Conservation (phyloP, 2,888 invertebrate genomes). For the Dyspetes luteomarginatus region DNA sequence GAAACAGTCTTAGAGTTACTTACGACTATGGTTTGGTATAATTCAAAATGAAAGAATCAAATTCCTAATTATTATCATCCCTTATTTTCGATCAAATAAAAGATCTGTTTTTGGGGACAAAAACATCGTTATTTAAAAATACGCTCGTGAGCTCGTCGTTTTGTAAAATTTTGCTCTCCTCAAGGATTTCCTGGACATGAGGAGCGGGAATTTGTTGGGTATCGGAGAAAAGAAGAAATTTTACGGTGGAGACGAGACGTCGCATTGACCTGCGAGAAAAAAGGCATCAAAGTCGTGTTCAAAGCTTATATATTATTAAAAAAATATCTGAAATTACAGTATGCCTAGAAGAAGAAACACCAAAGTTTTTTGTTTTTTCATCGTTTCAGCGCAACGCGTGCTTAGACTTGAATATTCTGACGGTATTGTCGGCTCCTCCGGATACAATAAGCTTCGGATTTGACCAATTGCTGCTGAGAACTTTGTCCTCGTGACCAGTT, state of each 20-base stretch:
- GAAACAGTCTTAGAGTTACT: constrained; percentile 78
- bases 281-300: constrained; percentile 8
- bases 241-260: not conserved
- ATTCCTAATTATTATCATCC: constrained; percentile 80
- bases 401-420: constrained; percentile 93
- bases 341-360: constrained; percentile 20
- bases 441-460: constrained; percentile 93
- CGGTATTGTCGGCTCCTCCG: constrained; percentile 96
- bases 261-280: constrained; percentile 13
- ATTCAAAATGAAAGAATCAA: constrained; percentile 79
- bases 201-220: constrained; percentile 21
- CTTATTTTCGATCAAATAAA: constrained; percentile 81
- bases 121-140: constrained; percentile 33
- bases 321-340: constrained; percentile 68
- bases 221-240: constrained; percentile 25
- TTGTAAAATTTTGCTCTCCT: constrained; percentile 27
- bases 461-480: constrained; percentile 97
- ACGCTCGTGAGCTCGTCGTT: constrained; percentile 47
- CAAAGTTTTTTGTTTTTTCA: not conserved
- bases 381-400: constrained; percentile 78
- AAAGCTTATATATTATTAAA: constrained; percentile 63
- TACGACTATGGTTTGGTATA: constrained; percentile 79
- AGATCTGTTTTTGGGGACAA: constrained; percentile 81
- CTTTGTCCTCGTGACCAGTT: constrained; percentile 96
- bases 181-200: constrained; percentile 12